Evolutionary conservation across 2,113 vertebrate species (phyloP).

Genomic region (Oryctolagus cuniculus): DNA sequence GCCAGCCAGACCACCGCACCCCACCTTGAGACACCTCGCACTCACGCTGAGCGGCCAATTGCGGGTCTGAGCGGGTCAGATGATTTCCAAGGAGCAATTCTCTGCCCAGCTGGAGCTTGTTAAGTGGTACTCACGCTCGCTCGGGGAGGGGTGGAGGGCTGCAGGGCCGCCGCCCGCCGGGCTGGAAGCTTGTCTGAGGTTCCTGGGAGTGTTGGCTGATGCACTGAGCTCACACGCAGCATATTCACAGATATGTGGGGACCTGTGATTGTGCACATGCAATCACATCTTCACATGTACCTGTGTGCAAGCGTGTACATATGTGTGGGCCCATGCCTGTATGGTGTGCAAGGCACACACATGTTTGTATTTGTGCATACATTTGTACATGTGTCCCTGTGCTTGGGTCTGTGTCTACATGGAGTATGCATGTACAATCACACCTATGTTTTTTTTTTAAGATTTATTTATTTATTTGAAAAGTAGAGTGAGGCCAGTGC

Average conservation of each 20-base stretch:
- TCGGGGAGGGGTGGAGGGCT: not conserved
- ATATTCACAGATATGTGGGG: not conserved
- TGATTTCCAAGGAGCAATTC: conserved; percentile 50
- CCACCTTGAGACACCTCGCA: not conserved
- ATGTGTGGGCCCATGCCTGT: not conserved
- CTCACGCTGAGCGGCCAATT: not conserved
- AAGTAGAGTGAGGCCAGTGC: too few species aligned
- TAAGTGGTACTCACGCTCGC: not conserved
- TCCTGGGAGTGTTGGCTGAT: not conserved
- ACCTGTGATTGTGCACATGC: too few species aligned
- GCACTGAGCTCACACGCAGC: not conserved
- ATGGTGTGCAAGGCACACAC: not conserved
- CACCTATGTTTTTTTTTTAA: too few species aligned
- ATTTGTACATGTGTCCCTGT: too few species aligned
- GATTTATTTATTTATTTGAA: too few species aligned
- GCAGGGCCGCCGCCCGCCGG: fast-evolving
- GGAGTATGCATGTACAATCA: too few species aligned
- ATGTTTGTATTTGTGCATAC: not conserved
- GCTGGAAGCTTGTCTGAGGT: too few species aligned
- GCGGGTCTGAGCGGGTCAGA: not conserved
- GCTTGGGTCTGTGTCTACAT: not conserved
- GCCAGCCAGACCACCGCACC: too few species aligned
- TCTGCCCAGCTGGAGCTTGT: not conserved
- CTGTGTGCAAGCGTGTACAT: not conserved
- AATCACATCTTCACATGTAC: not conserved